These are phyloP conservation scores for Petrophora chlorosata DNA, from an alignment of 2,888 invertebrate species.

Conservation along the genomic window DNA sequence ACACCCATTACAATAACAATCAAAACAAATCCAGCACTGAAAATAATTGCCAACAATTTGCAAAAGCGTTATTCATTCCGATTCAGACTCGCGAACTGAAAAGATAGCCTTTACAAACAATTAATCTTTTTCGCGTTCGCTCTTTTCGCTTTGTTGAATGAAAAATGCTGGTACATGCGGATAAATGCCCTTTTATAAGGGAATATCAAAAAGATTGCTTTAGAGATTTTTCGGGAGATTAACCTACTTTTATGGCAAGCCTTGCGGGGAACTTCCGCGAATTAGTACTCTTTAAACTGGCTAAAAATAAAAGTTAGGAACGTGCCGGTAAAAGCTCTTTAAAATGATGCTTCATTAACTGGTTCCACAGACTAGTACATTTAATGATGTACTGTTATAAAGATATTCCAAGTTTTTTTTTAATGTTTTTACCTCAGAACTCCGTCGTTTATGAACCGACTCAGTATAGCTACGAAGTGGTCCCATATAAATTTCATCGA, in stretches of 20 bases:
- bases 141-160: slow-evolving; percentile 27
- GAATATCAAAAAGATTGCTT: slow-evolving; percentile 22
- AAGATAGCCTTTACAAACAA: slow-evolving; percentile 28
- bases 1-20: background rate
- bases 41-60: slow-evolving; percentile 15
- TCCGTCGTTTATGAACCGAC: too few species aligned
- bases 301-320: too few species aligned
- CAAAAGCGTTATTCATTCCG: slow-evolving; percentile 14
- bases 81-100: slow-evolving; percentile 19
- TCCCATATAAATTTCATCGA: too few species aligned
- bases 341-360: too few species aligned
- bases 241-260: slow-evolving; percentile 15
- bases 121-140: slow-evolving; percentile 26
- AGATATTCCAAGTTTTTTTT: too few species aligned
- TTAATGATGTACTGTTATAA: too few species aligned
- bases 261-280: background rate
- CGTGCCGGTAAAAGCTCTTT: too few species aligned
- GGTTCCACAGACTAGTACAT: too few species aligned
- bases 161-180: slow-evolving; percentile 22
- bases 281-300: too few species aligned
- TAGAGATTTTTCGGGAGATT: slow-evolving; percentile 15
- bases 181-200: slow-evolving; percentile 26
- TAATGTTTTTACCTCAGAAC: too few species aligned
- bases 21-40: slow-evolving; percentile 5
- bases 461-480: too few species aligned